A percentile compares a stretch with the other conserved stretches of the same genome.
These are phyloP conservation scores for Gordius sp. DNA, from an alignment of 2,888 invertebrate species.

Conservation along the genomic window DNA sequence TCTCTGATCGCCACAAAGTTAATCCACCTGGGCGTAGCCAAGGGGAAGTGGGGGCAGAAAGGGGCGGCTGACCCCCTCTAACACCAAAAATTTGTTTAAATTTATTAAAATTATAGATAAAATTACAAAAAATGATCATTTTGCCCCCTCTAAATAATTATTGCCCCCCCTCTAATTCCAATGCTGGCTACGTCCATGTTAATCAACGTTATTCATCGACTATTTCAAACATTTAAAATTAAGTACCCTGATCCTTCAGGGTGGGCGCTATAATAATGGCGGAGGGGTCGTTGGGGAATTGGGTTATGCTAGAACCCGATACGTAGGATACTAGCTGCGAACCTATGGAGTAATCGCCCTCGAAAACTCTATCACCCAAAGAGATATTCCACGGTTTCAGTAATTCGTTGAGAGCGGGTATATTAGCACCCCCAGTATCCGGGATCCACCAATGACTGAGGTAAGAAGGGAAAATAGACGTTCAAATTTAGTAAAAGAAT, in stretches of 20 bases:
- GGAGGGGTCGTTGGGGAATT: conserved; percentile 47
- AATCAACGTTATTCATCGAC: conserved; percentile 35
- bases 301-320: conserved; percentile 58
- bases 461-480: conserved; percentile 2
- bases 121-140: no score
- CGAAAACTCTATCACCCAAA: conserved; percentile 36
- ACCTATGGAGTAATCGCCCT: conserved; percentile 60
- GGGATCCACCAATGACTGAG: conserved; percentile 51
- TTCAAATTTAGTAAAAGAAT: conserved; percentile 1
- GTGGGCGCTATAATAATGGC: conserved; percentile 42
- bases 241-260: conserved; percentile 51
- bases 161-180: no score
- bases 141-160: no score
- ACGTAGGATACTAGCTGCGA: conserved; percentile 62
- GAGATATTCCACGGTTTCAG: conserved; percentile 56
- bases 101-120: no score
- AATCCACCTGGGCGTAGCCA: no score
- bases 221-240: conserved; percentile 25
- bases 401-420: conserved; percentile 72
- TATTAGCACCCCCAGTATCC: conserved; percentile 59
- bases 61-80: no score
- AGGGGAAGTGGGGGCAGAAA: conserved; percentile 21
- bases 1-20: no score
- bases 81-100: no score
- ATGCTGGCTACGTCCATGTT: no score